Evolutionary conservation across 1,140 invertebrate species (phyloP).

Genomic region (Meloidogyne hapla): DNA sequence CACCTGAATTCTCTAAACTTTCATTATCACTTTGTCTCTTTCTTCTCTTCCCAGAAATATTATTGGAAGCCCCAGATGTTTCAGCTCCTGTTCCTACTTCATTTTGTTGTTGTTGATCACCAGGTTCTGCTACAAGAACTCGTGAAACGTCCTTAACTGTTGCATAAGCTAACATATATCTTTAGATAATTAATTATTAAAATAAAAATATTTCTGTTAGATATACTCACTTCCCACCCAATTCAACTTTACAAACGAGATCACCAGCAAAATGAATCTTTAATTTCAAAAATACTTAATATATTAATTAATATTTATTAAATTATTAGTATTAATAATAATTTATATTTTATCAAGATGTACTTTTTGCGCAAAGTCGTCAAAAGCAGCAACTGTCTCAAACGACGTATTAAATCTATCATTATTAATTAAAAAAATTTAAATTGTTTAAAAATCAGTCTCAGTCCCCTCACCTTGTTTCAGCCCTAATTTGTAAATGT

Average conservation of each 20-base stretch:
- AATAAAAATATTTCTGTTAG: background rate
- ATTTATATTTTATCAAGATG: background rate
- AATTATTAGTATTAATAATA: no score
- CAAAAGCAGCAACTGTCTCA: constrained; percentile 56
- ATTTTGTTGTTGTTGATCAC: background rate
- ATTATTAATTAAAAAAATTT: constrained; percentile 26
- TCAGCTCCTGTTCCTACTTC: background rate
- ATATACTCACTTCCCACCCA: constrained; percentile 56
- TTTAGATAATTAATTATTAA: background rate
- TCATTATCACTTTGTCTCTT: background rate
- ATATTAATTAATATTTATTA: no score
- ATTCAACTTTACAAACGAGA: constrained; percentile 57
- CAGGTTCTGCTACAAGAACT: constrained; percentile 22
- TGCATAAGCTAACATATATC: constrained; percentile 57
- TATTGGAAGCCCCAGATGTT: background rate
- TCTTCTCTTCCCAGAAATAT: background rate
- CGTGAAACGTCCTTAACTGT: constrained; percentile 51
- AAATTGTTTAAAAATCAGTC: background rate
- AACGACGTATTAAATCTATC: constrained; percentile 51
- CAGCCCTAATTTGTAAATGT: constrained; percentile 45
- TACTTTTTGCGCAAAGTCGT: constrained; percentile 61
- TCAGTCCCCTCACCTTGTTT: constrained; percentile 20
- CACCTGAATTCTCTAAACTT: no score
- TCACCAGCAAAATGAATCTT: constrained; percentile 56
- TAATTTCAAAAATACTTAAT: no score